phyloP scores from a whole-genome alignment of 2,797 vertebrate genomes.

The Odontamblyopus rebecca region DNA sequence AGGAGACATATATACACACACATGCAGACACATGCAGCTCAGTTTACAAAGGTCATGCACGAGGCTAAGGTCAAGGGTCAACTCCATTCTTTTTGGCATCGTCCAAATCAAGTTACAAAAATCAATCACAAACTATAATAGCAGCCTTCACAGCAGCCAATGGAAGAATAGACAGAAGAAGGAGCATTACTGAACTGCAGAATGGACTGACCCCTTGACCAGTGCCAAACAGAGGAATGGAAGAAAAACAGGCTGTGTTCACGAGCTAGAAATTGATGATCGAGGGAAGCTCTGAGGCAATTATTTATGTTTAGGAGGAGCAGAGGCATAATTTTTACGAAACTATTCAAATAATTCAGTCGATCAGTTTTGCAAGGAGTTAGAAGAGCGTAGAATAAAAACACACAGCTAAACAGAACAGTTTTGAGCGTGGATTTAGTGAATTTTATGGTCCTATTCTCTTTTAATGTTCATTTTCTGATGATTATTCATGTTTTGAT shows the following conservation, averaged over 20 bases:
- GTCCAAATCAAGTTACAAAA: slow-evolving; percentile 18
- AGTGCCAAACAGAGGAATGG: not conserved
- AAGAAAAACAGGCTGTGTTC: slow-evolving; percentile 21
- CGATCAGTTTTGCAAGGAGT: not conserved
- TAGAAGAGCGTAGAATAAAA: not conserved
- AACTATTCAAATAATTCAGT: no score
- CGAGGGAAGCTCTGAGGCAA: no score
- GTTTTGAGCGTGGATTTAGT: no score
- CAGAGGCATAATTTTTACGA: no score
- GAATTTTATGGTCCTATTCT: no score
- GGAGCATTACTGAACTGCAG: slow-evolving; percentile 15
- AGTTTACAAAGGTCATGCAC: slow-evolving; percentile 38
- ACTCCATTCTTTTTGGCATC: slow-evolving; percentile 34
- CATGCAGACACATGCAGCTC: not conserved
- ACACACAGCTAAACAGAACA: no score
- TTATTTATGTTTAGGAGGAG: no score
- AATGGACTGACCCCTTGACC: slow-evolving; percentile 62
- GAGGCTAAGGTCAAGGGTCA: slow-evolving; percentile 59
- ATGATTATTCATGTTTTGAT: no score
- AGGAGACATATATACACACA: not conserved
- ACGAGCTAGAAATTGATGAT: not conserved
- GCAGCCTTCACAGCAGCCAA: slow-evolving; percentile 14
- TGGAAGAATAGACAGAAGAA: slow-evolving; percentile 24
- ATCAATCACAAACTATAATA: slow-evolving; percentile 37
- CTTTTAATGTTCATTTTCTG: no score